phyloP scores from a whole-genome alignment of 2,888 invertebrate genomes.

The Ophion costatus region DNA sequence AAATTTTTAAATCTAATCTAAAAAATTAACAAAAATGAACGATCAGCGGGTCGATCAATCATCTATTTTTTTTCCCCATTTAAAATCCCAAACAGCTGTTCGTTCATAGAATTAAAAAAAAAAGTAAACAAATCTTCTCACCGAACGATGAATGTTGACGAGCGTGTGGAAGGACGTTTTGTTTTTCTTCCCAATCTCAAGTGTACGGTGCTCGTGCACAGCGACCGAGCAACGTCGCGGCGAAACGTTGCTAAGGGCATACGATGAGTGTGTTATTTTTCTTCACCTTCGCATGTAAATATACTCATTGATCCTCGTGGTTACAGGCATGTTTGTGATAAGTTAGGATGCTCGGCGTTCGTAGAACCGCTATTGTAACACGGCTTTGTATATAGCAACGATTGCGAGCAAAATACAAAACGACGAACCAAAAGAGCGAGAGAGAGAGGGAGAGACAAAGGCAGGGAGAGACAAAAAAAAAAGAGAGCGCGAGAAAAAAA shows the following conservation, averaged over 20 bases:
- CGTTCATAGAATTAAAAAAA: too few relatives aligned
- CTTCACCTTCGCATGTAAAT: neutral
- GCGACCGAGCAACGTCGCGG: too few relatives aligned
- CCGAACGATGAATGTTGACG: too few relatives aligned
- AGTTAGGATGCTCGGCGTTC: conserved; percentile 61
- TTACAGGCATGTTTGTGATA: conserved; percentile 66
- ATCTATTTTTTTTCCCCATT: too few relatives aligned
- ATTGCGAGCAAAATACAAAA: neutral
- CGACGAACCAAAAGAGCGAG: neutral
- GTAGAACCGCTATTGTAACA: conserved; percentile 60
- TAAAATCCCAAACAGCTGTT: too few relatives aligned
- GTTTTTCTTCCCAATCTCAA: neutral
- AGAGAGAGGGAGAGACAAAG: neutral
- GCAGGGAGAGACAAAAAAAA: neutral
- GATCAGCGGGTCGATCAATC: too few relatives aligned
- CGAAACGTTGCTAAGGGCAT: too few relatives aligned
- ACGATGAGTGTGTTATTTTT: neutral
- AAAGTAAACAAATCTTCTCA: too few relatives aligned
- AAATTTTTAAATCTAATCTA: too few relatives aligned
- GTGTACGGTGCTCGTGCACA: neutral
- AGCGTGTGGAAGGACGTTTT: neutral
- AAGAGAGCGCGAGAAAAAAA: neutral
- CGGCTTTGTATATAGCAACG: conserved; percentile 45
- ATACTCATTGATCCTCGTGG: conserved; percentile 53
- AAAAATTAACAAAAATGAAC: too few relatives aligned